Evolutionary conservation across 53 echinoderm and acorn worm genomes (phyloP), one percentile per base, ranked within the genome.

Genomic region (Antedon mediterranea): DNA sequence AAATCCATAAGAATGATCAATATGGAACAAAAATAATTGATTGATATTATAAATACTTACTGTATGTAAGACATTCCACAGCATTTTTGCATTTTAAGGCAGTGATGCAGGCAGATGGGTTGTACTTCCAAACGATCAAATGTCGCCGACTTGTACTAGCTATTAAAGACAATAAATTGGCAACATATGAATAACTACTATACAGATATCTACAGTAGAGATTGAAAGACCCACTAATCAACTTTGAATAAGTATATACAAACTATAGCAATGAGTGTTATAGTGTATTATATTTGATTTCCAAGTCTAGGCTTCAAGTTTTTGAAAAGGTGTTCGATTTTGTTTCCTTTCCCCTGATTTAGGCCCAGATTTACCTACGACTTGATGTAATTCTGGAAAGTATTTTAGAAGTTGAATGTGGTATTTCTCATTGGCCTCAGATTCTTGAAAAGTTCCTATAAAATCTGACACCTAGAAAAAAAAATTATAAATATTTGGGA

Each of bases 41-140:
- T n/a, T 71, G 1, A 14, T 23, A 30, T 29, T 34, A 23, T n/a
- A n/a, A n/a, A n/a, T 44, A 97, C 97, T 97, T 89, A 98, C 98
- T 98, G 86, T 98, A 98, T 44, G 98, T 98, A 27, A 98, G 86
- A 31, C 90, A 91, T 72, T 98, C 92, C 29, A 90, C 98, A 11
- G 91, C 82, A 78, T 98, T 92, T 81, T 89, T 98, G 72, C 98
- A 98, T 78, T 98, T 92, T 23, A 98, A 82, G 13, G 98, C 89
- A 31, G 98, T 98, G 70, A 98, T 93, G 74, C 98, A 98, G 7
- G 92, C 98, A 26, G 89, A 90, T 0, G 98, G 98, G 41, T 98
- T 98, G 75, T 98, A 98, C 76, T 92, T 98, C 92, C 98, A 98
- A 76, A 92, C 87, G 70, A 92, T 74, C 26, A 98, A 74, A 76